A percentile compares a stretch with the other conserved stretches of the same genome.
Evolutionary conservation across 2,797 vertebrate genomes (phyloP).

Genomic region (Peromyscus aztecus): DNA sequence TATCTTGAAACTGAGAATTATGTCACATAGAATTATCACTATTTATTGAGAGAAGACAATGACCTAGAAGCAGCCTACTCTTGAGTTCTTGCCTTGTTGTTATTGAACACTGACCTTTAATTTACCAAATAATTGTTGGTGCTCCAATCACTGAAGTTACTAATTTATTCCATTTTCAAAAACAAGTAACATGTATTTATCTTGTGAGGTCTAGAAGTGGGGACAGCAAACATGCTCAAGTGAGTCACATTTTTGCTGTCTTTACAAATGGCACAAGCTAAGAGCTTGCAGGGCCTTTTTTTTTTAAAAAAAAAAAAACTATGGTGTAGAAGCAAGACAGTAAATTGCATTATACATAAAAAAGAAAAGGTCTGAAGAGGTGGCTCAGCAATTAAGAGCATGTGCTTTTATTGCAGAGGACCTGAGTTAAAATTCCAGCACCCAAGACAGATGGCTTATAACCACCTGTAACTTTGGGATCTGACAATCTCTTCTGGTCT

Average conservation of each 20-base stretch:
- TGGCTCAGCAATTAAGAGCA: background rate
- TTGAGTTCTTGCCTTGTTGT: slow-evolving; percentile 77
- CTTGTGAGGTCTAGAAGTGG: slow-evolving; percentile 83
- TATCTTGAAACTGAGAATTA: slow-evolving; percentile 83
- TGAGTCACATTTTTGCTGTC: slow-evolving; percentile 86
- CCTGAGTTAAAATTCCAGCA: background rate
- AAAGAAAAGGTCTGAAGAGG: background rate
- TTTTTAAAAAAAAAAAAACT: slow-evolving; percentile 67
- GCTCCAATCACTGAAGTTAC: slow-evolving; percentile 98
- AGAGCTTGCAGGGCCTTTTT: slow-evolving; percentile 76
- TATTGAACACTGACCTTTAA: slow-evolving; percentile 86
- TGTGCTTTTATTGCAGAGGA: background rate
- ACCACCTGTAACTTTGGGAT: background rate
- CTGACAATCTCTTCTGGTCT: background rate
- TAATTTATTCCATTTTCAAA: slow-evolving; percentile 96
- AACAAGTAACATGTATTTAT: slow-evolving; percentile 87
- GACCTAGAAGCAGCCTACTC: background rate
- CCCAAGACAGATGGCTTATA: background rate
- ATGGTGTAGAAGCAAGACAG: slow-evolving; percentile 76
- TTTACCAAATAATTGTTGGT: slow-evolving; percentile 92
- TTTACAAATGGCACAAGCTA: slow-evolving; percentile 88
- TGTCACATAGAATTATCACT: slow-evolving; percentile 68
- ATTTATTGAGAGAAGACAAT: slow-evolving; percentile 23
- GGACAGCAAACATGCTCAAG: slow-evolving; percentile 70
- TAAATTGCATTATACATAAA: slow-evolving; percentile 79